Conservation (phyloP, 2,888 invertebrate genomes). For the Pristionchus exspectatus region DNA sequence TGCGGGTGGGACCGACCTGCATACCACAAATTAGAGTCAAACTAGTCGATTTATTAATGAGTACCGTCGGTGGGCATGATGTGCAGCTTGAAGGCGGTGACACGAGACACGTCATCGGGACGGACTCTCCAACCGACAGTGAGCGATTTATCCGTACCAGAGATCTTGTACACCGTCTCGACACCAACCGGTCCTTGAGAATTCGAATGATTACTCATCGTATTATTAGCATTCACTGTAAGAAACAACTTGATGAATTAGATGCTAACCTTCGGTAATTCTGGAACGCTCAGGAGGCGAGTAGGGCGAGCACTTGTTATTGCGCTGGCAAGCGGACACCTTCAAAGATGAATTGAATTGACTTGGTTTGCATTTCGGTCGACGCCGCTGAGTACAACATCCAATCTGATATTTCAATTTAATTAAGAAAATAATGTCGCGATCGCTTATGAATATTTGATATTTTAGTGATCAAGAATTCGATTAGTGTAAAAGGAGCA, state of each 20-base stretch:
- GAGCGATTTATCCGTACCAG: slow-evolving; percentile 71
- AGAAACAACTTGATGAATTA: background rate
- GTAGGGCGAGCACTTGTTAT: slow-evolving; percentile 65
- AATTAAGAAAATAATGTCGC: background rate
- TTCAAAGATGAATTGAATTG: slow-evolving; percentile 25
- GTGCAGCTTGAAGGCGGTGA: slow-evolving; percentile 75
- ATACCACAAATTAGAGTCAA: background rate
- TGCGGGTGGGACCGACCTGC: slow-evolving; percentile 62
- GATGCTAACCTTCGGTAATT: slow-evolving; percentile 62
- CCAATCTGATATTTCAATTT: background rate
- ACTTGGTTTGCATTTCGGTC: slow-evolving; percentile 27
- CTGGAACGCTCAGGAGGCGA: slow-evolving; percentile 65
- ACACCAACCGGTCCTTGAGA: slow-evolving; percentile 71
- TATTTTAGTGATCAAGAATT: background rate
- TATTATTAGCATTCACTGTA: background rate
- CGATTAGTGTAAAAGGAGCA: background rate
- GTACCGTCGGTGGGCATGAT: slow-evolving; percentile 65
- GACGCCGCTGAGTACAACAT: background rate
- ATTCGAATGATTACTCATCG: slow-evolving; percentile 8
- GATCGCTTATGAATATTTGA: too few species aligned
- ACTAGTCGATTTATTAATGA: background rate
- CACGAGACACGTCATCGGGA: slow-evolving; percentile 72
- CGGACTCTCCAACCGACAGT: slow-evolving; percentile 75
- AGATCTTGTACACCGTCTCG: slow-evolving; percentile 70
- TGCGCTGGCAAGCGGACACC: slow-evolving; percentile 68